Evolutionary conservation across 1,140 invertebrate genomes (phyloP), one percentile per base, ranked within the genome.

Genomic region (Harpegnathos saltator): DNA sequence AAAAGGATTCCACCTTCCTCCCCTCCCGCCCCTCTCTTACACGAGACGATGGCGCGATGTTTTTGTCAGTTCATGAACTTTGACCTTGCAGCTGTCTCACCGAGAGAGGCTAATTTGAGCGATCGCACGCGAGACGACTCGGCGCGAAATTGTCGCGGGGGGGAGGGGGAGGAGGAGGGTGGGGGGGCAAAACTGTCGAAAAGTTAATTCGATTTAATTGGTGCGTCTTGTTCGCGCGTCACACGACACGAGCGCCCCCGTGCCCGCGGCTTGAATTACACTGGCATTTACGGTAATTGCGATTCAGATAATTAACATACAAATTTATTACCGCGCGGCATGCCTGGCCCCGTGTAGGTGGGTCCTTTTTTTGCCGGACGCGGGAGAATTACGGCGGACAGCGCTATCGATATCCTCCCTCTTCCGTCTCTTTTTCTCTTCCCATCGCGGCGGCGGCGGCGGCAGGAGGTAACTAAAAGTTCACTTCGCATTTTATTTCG

Each of bases 291-390:
- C 19, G 33, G 59, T 63, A 74, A 85, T 81, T 71, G 48, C 26
- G 22, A 59, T 11, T 44, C 52, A n/a, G 19, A 52, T 19, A 82
- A 85, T 85, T 85, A 85, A 84, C 68, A 82, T 71, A 71, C n/a
- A 48, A 58, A 82, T 69, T 82, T 82, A 85, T 72, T 69, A 58
- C 62, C 26, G 17, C 48, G 9, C 26, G 22, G 38, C 66, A 80
- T 85, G 61, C 82, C 1, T 19, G 33, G 38, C n/a, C 29, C 26
- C 19, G 19, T n/a, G 29, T n/a, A n/a, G 9, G 61, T 14, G 17
- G 48, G 12, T 61, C 17, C n/a, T 78, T 58, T 80, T 58, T 48
- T 58, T 78, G 22, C 3, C 15, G 33, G 44, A 56, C n/a, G 33
- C 5, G 17, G 56, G 22, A 38, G 48, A 80, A 78, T 68, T 68